Evolutionary conservation across 2,888 invertebrate species (phyloP), one percentile per base, ranked within the genome.

Genomic region (Timema podura): DNA sequence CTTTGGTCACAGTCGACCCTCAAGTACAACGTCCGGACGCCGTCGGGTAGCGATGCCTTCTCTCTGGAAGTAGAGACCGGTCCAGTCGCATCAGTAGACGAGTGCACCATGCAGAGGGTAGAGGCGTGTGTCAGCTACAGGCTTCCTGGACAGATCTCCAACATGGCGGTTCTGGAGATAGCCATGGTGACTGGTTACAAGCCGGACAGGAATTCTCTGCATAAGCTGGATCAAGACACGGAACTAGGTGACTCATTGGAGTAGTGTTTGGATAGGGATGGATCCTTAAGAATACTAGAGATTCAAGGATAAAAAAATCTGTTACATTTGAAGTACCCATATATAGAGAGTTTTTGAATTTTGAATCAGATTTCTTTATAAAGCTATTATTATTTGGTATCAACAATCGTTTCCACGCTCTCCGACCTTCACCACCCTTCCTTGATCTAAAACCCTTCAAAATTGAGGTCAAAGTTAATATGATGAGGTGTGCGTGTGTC

Each of bases 91-190:
- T 79, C 79, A 46, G 81, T 81, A 44, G 83, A 83, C 71, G 79
- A 82, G 30, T 76, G 76, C 51, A 69, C 74, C 9, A 73, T 75
- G 64, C 75, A 76, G 66, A 68, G 69, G 16, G 64, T 76, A 46
- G 73, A 75, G 48, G 73, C 68, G 44, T 75, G 75, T 68, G 70
- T 74, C 10, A 64, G 71, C 9, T 73, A 69, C 68, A 73, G 73
- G 61, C 76, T 81, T 71, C 77, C 82, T 5, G 84, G 84, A 72
- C 82, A 81, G 71, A 81, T 83, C 54, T 85, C 87, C 44, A 87
- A 87, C 84, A 88, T 88, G 88, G 86, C 86, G 48, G 81, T 88
- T 13, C 77, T 87, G 74, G 89, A 90, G 77, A 82, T 89, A 45
- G 79, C 82, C 0, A 82, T 90, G 76, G 88, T 89, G 9, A 86